phyloP scores from a whole-genome alignment of 2,113 vertebrate species.

The Pedetes capensis region DNA sequence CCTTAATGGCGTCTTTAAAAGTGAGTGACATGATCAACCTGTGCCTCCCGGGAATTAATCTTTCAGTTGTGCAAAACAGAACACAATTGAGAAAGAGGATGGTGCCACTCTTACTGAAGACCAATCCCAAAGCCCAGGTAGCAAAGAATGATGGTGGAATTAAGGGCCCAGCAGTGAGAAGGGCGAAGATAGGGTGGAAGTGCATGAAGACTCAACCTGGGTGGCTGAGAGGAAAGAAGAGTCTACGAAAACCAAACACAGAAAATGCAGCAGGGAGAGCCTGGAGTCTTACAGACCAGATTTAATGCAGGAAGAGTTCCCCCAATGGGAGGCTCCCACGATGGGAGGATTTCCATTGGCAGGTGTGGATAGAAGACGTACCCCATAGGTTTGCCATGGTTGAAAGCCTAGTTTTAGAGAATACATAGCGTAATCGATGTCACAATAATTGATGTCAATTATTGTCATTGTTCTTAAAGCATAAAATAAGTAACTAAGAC shows the following conservation, averaged over 20 bases:
- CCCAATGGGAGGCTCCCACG: neutral
- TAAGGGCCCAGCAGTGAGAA: neutral
- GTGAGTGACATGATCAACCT: neutral
- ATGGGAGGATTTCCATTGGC: neutral
- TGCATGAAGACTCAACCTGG: fast-evolving
- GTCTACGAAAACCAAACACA: neutral
- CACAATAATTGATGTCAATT: neutral
- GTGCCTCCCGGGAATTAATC: neutral
- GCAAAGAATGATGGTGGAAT: neutral
- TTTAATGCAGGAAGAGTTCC: neutral
- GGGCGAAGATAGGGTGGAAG: neutral
- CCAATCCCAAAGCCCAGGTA: neutral
- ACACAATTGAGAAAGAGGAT: neutral
- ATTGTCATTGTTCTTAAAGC: neutral
- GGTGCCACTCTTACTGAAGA: neutral
- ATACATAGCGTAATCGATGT: no score
- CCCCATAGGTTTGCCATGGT: neutral
- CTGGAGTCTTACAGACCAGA: neutral
- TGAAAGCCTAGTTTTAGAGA: no score
- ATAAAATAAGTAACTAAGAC: neutral
- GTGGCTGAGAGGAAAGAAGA: neutral
- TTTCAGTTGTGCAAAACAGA: neutral
- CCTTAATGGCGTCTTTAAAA: neutral
- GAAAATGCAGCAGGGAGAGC: neutral
- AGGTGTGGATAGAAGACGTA: neutral